These are phyloP conservation scores for Myoxocephalus aenaeus DNA, from an alignment of 2,797 vertebrate species.

Conservation along the genomic window DNA sequence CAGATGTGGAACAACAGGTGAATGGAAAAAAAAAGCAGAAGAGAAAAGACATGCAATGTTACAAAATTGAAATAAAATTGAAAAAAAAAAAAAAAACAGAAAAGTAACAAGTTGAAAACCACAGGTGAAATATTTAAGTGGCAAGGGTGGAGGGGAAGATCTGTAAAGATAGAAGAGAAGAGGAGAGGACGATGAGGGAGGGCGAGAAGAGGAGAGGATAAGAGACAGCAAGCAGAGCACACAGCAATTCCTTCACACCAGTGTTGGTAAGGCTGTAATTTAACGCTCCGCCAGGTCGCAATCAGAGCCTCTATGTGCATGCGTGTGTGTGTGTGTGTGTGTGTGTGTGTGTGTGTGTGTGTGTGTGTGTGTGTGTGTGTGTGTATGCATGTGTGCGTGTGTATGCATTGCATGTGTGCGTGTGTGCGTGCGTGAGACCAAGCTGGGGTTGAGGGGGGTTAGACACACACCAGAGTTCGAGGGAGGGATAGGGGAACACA, in stretches of 20 bases:
- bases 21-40: neutral
- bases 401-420: slow-evolving; percentile 37
- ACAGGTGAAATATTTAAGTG: slow-evolving; percentile 50
- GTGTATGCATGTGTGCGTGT: slow-evolving; percentile 24
- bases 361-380: slow-evolving; percentile 24
- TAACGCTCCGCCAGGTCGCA: slow-evolving; percentile 79
- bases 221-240: slow-evolving; percentile 66
- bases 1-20: slow-evolving; percentile 1
- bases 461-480: slow-evolving; percentile 58
- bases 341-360: slow-evolving; percentile 28
- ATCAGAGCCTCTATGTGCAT: slow-evolving; percentile 63
- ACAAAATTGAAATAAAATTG: neutral
- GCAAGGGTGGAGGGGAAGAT: slow-evolving; percentile 39
- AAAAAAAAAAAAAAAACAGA: slow-evolving; percentile 6
- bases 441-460: slow-evolving; percentile 43
- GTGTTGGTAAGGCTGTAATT: slow-evolving; percentile 77
- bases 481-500: slow-evolving; percentile 25
- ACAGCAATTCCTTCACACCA: slow-evolving; percentile 71
- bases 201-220: slow-evolving; percentile 55
- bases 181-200: slow-evolving; percentile 20
- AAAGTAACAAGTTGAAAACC: slow-evolving; percentile 40
- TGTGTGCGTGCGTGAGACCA: slow-evolving; percentile 9
- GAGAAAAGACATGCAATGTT: neutral
- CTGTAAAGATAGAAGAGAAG: slow-evolving; percentile 43
- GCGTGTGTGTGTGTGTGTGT: slow-evolving; percentile 23